Base-by-base conservation (phyloP, 2,888 invertebrate species). In the Drosophila demipolita region DNA sequence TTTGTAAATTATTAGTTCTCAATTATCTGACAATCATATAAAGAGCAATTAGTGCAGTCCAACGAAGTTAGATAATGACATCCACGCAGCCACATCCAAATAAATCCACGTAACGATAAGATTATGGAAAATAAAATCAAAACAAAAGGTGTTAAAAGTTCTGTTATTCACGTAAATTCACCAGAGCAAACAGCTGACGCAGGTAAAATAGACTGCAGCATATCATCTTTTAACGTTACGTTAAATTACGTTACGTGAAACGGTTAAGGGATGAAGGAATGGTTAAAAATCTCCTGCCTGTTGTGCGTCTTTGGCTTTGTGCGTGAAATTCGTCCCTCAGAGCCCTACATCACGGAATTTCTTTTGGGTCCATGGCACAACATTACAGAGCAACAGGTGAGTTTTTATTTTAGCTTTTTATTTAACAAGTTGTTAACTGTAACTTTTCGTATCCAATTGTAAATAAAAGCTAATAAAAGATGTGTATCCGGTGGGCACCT, bases 401-500 rank as follows among this genome's bases (percentile, higher is more conserved):
- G 77, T 66, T 17, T 32, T 9, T 20, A 17, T 0, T 4, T 12
- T 32, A 2, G 42, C 29, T 1, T 3, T 17, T 32, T 12, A 6
- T 26, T 33, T 54, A 33, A 29, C 11, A 17, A 8, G n/a, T 20
- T 40, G 6, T 26, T 12, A 35, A 23, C 26, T 15, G 17, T 9
- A 0, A 11, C 15, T n/a, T 15, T 15, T 17, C 0, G 32, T 33
- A 36, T 42, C 1, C 8, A 1, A 26, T 57, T 23, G 12, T n/a
- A 32, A 55, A 40, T 20, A 49, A 26, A 32, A 97, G 94, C 95
- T 97, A 3, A 96, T 95, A 81, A 95, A 96, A 87, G 95, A 97
- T 78, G 96, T 98, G 1, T 98, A 97, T 93, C 98, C 98, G 1
- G 94, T 95, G 36, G 96, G 96, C 82, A 98, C 98, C 0, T 99